Evolutionary conservation across 2,797 vertebrate species (phyloP), one percentile per base, ranked within the genome.

Genomic region (Antrozous pallidus): DNA sequence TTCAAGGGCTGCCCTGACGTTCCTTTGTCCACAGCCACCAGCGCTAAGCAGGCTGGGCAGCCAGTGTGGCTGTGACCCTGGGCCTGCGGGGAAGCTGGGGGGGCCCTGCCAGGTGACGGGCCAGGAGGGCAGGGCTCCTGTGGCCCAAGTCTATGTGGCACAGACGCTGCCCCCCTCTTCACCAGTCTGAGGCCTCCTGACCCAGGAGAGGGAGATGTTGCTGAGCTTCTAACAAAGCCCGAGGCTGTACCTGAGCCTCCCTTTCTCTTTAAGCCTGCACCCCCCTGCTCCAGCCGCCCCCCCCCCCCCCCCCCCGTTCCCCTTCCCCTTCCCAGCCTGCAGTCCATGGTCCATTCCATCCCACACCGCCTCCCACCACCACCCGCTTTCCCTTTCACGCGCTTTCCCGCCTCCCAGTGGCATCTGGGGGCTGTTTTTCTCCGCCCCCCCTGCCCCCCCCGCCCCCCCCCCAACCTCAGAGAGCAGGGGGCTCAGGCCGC

Each of bases 341-440:
- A n/a, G n/a, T n/a, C 31, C 4, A 0, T 3, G 0, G 11, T 95
- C 97, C 95, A 89, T 96, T 97, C 97, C 94, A 94, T 58, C 56
- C 56, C 2, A 1, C 26, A 58, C 54, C 11, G 11, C 51, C 95
- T 92, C 95, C 93, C 51, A 5, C 96, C 98, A 99, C 98, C 99
- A 98, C 98, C 98, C 97, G 40, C 71, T 95, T 96, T 49, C 96
- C n/a, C 94, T 95, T 97, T 97, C 79, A 18, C 33, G 97, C 99
- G 98, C 98, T 97, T 98, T 99, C 96, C 98, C 93, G 98, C 98
- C 96, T 98, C 96, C 63, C 56, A 98, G 98, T 86, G 98, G 99
- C 98, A 98, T 98, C 98, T 98, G 98, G 10, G 69, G 98, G 97
- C 97, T 99, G 96, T 99, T 99, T 98, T 98, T 98, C 98, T 98